Evolutionary conservation across 2,797 vertebrate species (phyloP), one percentile per base, ranked within the genome.

Genomic region (Sandelia bainsii): DNA sequence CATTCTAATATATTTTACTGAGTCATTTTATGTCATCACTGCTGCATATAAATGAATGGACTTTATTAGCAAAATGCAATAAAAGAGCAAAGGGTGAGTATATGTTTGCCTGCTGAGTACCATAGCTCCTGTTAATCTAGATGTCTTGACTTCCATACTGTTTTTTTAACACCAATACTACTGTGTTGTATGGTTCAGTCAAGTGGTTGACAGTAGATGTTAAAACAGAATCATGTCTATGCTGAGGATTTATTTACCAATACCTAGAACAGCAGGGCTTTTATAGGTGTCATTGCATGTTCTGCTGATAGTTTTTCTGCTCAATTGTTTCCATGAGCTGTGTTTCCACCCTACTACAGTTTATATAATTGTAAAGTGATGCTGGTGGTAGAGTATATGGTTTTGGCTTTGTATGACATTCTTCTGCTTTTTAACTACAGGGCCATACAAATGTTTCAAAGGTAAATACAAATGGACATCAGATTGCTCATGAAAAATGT

Each of bases 401-500:
- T 48, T 34, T 72, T 68, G 65, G 40, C 65, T 56, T 60, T 14
- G 50, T 12, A 16, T 44, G 25, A 11, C 23, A 8, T 9, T 14
- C 56, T 37, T 52, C 60, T 32, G 32, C 29, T 57, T 22, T 45
- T 57, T 34, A 49, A 32, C 53, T 49, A 16, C 17, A 16, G 13
- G 12, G 5, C 2, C 40, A 42, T 17, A 14, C 10, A 42, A 16
- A 42, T 42, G 11, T 42, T 42, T 42, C 13, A 53, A 40, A 65
- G 10, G 4, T 45, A 67, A 70, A 69, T 44, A 25, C 13, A 79
- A 70, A 37, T 34, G 25, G 65, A 64, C 23, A 53, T 50, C 19
- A 48, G 37, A 37, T 73, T 0, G 13, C 50, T 79, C 11, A 20
- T 56, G 16, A 48, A 20, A 62, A 73, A 71, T 61, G 40, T 69